These are phyloP conservation scores for Liposcelis brunnea DNA, from an alignment of 2,888 invertebrate species.

Conservation along the genomic window DNA sequence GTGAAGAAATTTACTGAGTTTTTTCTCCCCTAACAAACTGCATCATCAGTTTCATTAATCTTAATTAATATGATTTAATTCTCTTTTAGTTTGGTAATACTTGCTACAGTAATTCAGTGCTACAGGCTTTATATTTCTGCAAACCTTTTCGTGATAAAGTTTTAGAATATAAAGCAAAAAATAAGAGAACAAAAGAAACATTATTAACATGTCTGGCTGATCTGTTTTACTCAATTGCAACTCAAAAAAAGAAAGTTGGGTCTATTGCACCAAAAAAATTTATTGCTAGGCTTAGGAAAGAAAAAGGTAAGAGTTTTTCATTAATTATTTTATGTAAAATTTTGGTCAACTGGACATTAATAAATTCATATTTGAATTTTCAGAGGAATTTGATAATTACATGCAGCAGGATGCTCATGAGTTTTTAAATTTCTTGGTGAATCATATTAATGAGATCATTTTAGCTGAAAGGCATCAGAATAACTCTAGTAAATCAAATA, in stretches of 20 bases:
- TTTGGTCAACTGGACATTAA: no score
- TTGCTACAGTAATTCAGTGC: slow-evolving; percentile 98
- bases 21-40: no score
- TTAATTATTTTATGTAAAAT: not conserved
- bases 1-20: no score
- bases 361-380: slow-evolving; percentile 27
- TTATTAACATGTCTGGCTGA: slow-evolving; percentile 95
- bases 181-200: slow-evolving; percentile 91
- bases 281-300: slow-evolving; percentile 91
- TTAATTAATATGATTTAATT: slow-evolving; percentile 4
- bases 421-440: slow-evolving; percentile 96
- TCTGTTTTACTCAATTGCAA: slow-evolving; percentile 96
- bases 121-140: slow-evolving; percentile 98
- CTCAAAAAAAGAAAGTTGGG: slow-evolving; percentile 99
- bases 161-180: slow-evolving; percentile 91
- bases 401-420: slow-evolving; percentile 99
- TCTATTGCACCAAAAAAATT: slow-evolving; percentile 99
- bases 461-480: slow-evolving; percentile 66
- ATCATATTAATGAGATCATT: slow-evolving; percentile 95
- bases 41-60: no score
- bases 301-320: slow-evolving; percentile 60
- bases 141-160: slow-evolving; percentile 98
- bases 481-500: slow-evolving; percentile 34
- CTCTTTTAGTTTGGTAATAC: slow-evolving; percentile 86
- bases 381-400: slow-evolving; percentile 98